Evolutionary conservation across 1,140 invertebrate genomes (phyloP).

Genomic region (Aplysia californica): DNA sequence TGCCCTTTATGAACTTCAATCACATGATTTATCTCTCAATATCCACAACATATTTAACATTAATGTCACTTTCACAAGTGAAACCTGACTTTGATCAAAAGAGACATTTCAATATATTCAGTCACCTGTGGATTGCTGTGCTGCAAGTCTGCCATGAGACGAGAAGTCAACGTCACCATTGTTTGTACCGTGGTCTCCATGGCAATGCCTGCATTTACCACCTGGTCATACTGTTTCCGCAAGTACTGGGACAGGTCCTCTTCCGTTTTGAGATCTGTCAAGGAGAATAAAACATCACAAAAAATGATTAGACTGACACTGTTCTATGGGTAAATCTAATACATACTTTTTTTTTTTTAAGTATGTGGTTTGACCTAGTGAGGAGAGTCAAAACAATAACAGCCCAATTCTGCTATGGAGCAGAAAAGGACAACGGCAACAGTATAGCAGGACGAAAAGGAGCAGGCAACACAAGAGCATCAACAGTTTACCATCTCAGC

Average conservation of each 20-base stretch:
- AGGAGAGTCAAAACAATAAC: too few species aligned
- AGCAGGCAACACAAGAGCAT: too few species aligned
- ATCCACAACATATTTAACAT: too few species aligned
- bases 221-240: conserved; percentile 35
- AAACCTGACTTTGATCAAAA: too few species aligned
- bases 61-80: too few species aligned
- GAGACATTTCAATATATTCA: too few species aligned
- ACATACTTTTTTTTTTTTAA: neutral
- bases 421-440: neutral
- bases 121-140: conserved; percentile 39
- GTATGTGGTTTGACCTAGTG: too few species aligned
- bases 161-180: conserved; percentile 37
- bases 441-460: too few species aligned
- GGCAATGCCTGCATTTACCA: conserved; percentile 21
- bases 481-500: too few species aligned
- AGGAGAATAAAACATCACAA: neutral
- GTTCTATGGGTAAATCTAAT: neutral
- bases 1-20: too few species aligned
- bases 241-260: conserved; percentile 38
- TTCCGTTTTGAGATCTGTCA: conserved; percentile 26
- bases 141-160: conserved; percentile 34
- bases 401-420: too few species aligned
- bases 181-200: conserved; percentile 34
- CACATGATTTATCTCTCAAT: too few species aligned
- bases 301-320: neutral